phyloP scores from a whole-genome alignment of 2,888 invertebrate genomes.

The Eilema griseolum region DNA sequence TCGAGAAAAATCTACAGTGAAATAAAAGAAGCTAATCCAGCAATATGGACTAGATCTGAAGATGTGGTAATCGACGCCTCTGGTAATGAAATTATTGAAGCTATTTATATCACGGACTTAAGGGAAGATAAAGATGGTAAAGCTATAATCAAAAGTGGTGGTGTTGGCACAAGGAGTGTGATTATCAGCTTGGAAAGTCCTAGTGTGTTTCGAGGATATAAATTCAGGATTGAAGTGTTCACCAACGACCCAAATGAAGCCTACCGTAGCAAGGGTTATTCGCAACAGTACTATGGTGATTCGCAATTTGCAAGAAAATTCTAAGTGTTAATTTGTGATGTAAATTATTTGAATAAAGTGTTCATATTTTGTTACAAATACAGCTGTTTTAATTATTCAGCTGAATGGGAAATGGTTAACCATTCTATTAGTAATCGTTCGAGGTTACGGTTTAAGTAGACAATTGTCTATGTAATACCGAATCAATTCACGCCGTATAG shows the following conservation, averaged over 20 bases:
- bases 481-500: too few relatives aligned
- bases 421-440: not conserved
- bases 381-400: not conserved
- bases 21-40: slow-evolving; percentile 72
- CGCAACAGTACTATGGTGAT: slow-evolving; percentile 51
- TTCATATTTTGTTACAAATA: not conserved
- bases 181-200: slow-evolving; percentile 74
- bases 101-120: slow-evolving; percentile 72
- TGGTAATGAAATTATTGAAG: slow-evolving; percentile 69
- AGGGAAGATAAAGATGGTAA: slow-evolving; percentile 74
- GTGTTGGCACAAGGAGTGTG: slow-evolving; percentile 71
- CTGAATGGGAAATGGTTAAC: not conserved
- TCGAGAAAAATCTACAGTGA: slow-evolving; percentile 71
- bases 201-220: slow-evolving; percentile 73
- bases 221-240: slow-evolving; percentile 75
- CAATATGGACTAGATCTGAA: slow-evolving; percentile 74
- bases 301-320: slow-evolving; percentile 64
- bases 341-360: slow-evolving; percentile 21
- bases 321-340: slow-evolving; percentile 39
- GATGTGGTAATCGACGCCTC: slow-evolving; percentile 67
- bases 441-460: not conserved
- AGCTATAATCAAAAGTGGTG: slow-evolving; percentile 71
- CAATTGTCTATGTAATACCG: not conserved
- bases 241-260: slow-evolving; percentile 57
- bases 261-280: slow-evolving; percentile 62